Conservation (phyloP, 2,888 invertebrate species). For the Syrphus vitripennis region DNA sequence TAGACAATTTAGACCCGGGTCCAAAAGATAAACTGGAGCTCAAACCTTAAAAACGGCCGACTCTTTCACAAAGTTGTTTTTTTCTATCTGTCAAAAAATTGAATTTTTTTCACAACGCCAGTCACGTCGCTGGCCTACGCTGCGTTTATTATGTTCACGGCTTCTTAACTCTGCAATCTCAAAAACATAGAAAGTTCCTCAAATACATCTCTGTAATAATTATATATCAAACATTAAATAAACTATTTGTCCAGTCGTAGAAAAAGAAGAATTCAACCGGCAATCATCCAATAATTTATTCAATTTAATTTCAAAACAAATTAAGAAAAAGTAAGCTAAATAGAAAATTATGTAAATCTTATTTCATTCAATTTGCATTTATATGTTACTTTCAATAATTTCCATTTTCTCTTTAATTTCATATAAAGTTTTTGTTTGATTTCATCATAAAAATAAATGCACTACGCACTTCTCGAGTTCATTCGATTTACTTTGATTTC, state of each 20-base stretch:
- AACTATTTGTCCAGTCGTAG: not conserved
- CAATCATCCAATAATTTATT: not conserved
- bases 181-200: constrained; percentile 19
- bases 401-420: too few species aligned
- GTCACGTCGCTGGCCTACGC: too few species aligned
- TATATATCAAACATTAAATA: constrained; percentile 1
- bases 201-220: not conserved
- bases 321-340: constrained; percentile 27
- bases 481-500: not conserved
- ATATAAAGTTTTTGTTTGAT: not conserved
- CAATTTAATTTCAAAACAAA: not conserved
- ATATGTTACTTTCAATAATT: not conserved
- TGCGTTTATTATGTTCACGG: too few species aligned
- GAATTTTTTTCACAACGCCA: too few species aligned
- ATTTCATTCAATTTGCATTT: not conserved
- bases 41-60: too few species aligned
- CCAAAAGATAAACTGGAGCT: too few species aligned
- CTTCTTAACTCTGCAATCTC: too few species aligned
- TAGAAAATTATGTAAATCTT: not conserved
- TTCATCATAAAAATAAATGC: constrained; percentile 1
- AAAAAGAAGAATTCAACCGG: constrained; percentile 7
- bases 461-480: not conserved
- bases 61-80: too few species aligned
- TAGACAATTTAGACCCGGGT: too few species aligned
- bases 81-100: too few species aligned